Percentiles rank a stretch among this genome's conserved stretches.
Conservation (phyloP, 2,888 invertebrate species). For the Lymantria monacha region DNA sequence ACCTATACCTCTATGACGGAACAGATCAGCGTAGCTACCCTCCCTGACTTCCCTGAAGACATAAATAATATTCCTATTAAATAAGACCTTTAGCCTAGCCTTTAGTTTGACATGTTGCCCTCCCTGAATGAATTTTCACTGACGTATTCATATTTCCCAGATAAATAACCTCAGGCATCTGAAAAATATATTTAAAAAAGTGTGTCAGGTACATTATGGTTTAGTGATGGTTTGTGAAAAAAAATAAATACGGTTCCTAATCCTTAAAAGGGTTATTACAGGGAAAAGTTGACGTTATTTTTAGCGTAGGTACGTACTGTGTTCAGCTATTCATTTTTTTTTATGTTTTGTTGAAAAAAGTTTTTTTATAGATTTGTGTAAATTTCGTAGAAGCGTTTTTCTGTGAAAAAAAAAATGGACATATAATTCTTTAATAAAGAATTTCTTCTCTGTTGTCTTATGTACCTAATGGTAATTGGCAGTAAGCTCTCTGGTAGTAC, state of each 20-base stretch:
- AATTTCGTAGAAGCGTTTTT: not conserved
- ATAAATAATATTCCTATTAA: no score
- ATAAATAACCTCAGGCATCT: slow-evolving; percentile 5
- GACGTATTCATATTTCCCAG: no score
- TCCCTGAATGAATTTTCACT: no score
- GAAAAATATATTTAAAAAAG: slow-evolving; percentile 22
- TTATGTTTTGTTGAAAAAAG: slow-evolving; percentile 19
- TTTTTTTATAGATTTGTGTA: not conserved
- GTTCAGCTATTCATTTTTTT: slow-evolving; percentile 21
- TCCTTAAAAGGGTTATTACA: slow-evolving; percentile 55
- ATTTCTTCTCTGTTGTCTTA: no score
- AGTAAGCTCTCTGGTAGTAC: no score
- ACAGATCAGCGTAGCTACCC: no score
- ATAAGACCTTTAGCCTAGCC: no score
- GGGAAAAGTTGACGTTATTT: slow-evolving; percentile 36
- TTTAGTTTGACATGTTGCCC: no score
- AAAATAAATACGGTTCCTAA: slow-evolving; percentile 42
- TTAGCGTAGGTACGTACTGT: slow-evolving; percentile 14
- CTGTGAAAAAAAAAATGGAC: not conserved
- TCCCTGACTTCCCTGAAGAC: no score
- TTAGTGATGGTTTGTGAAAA: slow-evolving; percentile 32
- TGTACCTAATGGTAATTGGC: no score
- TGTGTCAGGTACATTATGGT: slow-evolving; percentile 21
- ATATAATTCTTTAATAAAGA: no score
- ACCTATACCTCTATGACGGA: no score